A percentile compares a stretch with the other conserved stretches of the same genome.
These are phyloP conservation scores for Ericerus pela DNA, from an alignment of 1,140 invertebrate genomes.

Conservation along the genomic window DNA sequence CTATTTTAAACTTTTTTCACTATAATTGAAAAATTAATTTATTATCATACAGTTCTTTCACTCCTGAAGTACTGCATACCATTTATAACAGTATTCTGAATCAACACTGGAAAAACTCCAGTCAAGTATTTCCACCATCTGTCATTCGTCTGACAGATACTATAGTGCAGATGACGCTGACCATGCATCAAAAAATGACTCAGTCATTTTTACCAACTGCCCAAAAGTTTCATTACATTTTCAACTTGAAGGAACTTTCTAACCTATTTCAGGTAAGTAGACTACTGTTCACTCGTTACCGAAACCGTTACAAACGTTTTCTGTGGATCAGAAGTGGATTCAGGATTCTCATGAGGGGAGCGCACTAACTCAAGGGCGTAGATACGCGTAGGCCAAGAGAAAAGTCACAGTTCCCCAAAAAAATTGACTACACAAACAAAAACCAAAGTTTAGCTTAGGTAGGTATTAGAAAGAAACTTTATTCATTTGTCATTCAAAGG, in stretches of 20 bases:
- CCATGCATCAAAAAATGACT: slow-evolving; percentile 60
- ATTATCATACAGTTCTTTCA: slow-evolving; percentile 52
- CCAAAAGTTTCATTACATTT: slow-evolving; percentile 87
- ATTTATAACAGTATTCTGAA: slow-evolving; percentile 71
- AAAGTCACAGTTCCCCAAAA: no score
- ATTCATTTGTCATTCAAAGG: no score
- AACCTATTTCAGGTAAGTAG: slow-evolving; percentile 68
- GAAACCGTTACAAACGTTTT: no score
- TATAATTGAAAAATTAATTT: no score
- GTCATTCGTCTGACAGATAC: slow-evolving; percentile 42
- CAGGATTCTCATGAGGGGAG: no score
- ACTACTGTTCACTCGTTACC: no score
- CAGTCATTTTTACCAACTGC: slow-evolving; percentile 75
- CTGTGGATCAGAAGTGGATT: no score
- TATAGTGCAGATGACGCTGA: slow-evolving; percentile 55
- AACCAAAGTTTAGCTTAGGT: no score
- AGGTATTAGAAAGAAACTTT: no score
- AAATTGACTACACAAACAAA: no score
- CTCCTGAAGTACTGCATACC: slow-evolving; percentile 56
- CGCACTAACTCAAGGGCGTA: no score
- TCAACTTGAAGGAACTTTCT: slow-evolving; percentile 81
- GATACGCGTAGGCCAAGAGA: no score
- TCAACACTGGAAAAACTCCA: slow-evolving; percentile 54
- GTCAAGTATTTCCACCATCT: slow-evolving; percentile 45
- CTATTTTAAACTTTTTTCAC: background rate